Base-by-base conservation (phyloP, 2,888 invertebrate genomes). In the Oscheius onirici region DNA sequence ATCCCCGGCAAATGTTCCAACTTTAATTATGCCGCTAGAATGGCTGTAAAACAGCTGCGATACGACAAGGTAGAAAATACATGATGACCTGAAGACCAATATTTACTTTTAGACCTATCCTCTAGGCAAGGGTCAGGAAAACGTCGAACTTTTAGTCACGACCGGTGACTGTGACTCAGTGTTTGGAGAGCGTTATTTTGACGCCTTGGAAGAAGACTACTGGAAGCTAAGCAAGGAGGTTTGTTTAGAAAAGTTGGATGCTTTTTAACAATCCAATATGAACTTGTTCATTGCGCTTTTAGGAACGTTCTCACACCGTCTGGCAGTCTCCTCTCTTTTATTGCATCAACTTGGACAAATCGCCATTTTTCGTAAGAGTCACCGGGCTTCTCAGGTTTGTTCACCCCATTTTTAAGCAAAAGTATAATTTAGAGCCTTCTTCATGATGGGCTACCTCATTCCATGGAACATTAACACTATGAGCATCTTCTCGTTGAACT, bases 381-480 rank as follows among this genome's bases (percentile, higher is more conserved):
- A 84, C 83, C 40, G 84, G 84, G 15, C 71, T 83, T n/a, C 63
- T 81, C n/a, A 24, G 72, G 72, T 67, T 22, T 46, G 51, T 17
- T 13, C 2, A 13, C 13, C 3, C 24, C 11, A 69, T n/a, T 10
- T 51, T 15, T 5, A 41, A 11, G 15, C 46, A 49, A 24, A 46
- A 46, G 51, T 24, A 17, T 17, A n/a, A 8, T 66, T 34, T 44
- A 73, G 81, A 66, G 81, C 83, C 13, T 81, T 84, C 73, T 84
- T 84, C 71, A 84, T 84, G 84, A 84, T 84, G 79, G 84, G 82
- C 49, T 82, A 82, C 51, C 74, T 83, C 28, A 83, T 83, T 34
- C 84, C 84, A 61, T 84, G 84, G 83, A 82, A 82, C 61, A 83
- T 83, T 75, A 84, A 84, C 76, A 84, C 84, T 3, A 83, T 83